Conservation (phyloP, 1,140 invertebrate genomes). For the Calliopsis andreniformis region DNA sequence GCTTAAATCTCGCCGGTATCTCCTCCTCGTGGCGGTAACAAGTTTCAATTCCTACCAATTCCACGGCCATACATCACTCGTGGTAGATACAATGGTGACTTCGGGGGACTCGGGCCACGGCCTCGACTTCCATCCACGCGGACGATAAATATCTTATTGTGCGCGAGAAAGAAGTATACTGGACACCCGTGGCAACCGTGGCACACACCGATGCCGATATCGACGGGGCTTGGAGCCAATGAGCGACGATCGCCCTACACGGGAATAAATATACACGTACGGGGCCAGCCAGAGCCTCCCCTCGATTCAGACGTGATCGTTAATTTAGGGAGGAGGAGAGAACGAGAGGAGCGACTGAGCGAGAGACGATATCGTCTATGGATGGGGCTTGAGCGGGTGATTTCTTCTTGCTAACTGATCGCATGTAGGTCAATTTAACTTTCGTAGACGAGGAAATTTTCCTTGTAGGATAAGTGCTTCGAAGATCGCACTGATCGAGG, state of each 20-base stretch:
- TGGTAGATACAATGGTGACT: conserved; percentile 74
- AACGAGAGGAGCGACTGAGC: too few relatives aligned
- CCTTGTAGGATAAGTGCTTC: too few relatives aligned
- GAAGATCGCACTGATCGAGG: too few relatives aligned
- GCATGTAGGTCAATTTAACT: too few relatives aligned
- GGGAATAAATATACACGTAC: conserved; percentile 34
- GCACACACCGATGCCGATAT: conserved; percentile 51
- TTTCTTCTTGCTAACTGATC: too few relatives aligned
- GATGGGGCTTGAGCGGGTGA: too few relatives aligned
- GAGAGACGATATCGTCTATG: conserved; percentile 39
- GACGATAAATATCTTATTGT: conserved; percentile 79
- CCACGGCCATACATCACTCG: conserved; percentile 76
- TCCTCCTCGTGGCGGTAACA: conserved; percentile 72
- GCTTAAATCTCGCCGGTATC: conserved; percentile 76
- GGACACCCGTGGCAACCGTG: conserved; percentile 59
- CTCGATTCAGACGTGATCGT: conserved; percentile 50
- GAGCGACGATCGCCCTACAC: conserved; percentile 55
- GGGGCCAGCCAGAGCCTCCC: neutral
- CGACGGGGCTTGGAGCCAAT: conserved; percentile 47
- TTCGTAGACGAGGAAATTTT: too few relatives aligned
- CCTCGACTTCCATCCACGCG: conserved; percentile 63
- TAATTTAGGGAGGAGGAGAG: conserved; percentile 35
- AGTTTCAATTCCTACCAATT: conserved; percentile 79
- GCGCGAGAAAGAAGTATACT: conserved; percentile 66
- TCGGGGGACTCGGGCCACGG: conserved; percentile 68